These are phyloP conservation scores for Drosophila athabasca DNA, from an alignment of 1,140 invertebrate species.

Conservation along the genomic window DNA sequence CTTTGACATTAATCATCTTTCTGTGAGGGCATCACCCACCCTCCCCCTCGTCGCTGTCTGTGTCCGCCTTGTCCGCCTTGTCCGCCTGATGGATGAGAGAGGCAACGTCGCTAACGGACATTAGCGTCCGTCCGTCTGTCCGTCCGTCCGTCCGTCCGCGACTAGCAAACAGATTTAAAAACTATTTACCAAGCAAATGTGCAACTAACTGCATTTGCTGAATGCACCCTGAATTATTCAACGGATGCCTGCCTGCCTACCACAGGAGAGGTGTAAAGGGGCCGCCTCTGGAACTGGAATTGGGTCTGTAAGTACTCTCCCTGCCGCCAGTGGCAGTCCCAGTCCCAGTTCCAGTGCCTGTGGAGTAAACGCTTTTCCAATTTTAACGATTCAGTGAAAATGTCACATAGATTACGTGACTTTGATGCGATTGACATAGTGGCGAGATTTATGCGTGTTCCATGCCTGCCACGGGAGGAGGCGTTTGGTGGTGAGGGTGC, in stretches of 20 bases:
- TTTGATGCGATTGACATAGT: conserved; percentile 81
- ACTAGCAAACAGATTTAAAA: conserved; percentile 38
- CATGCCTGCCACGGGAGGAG: background rate
- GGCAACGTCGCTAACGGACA: conserved; percentile 29
- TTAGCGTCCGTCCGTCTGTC: background rate
- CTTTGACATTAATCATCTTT: conserved; percentile 51
- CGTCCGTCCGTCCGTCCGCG: too few relatives aligned
- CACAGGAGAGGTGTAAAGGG: too few relatives aligned
- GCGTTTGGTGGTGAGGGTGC: conserved; percentile 12
- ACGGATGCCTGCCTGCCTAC: background rate
- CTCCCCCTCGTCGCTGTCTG: too few relatives aligned
- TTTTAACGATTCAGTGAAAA: conserved; percentile 80
- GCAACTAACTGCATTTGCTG: conserved; percentile 47
- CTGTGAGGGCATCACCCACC: background rate
- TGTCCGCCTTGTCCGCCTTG: conserved; percentile 4
- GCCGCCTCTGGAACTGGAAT: too few relatives aligned
- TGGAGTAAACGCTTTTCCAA: conserved; percentile 53
- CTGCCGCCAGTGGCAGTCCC: too few relatives aligned
- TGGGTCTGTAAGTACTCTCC: too few relatives aligned
- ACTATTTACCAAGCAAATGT: conserved; percentile 40
- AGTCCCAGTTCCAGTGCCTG: too few relatives aligned
- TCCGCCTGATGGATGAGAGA: conserved; percentile 16
- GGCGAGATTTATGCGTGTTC: conserved; percentile 78
- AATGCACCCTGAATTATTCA: conserved; percentile 37
- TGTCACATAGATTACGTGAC: conserved; percentile 82